Conservation (phyloP, 1,140 invertebrate genomes). For the Chlorops oryzae region DNA sequence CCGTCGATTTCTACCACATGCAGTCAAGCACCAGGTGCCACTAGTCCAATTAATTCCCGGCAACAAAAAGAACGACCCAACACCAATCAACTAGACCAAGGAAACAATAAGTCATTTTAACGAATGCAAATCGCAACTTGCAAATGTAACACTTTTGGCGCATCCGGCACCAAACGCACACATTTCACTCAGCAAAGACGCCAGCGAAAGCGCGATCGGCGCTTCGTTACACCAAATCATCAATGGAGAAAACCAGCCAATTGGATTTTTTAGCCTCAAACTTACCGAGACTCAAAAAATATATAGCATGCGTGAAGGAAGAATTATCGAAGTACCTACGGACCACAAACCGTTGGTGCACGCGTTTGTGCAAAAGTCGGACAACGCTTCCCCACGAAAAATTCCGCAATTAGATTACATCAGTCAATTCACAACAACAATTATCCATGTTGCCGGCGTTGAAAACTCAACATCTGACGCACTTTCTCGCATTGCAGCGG, state of each 20-base stretch:
- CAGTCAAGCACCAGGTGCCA: not conserved
- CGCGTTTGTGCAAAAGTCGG: conserved; percentile 3
- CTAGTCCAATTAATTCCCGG: not conserved
- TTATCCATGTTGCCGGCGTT: too few species aligned
- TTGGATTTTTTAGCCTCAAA: too few species aligned
- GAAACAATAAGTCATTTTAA: not conserved
- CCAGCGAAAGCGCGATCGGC: conserved; percentile 20
- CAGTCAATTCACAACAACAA: too few species aligned
- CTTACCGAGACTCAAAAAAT: conserved; percentile 18
- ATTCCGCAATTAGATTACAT: too few species aligned
- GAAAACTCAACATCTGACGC: too few species aligned
- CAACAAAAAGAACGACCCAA: not conserved
- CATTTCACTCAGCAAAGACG: conserved; percentile 13
- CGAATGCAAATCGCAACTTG: too few species aligned
- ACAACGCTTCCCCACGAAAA: too few species aligned
- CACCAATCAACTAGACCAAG: too few species aligned
- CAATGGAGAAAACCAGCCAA: too few species aligned
- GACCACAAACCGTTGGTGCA: conserved; percentile 50
- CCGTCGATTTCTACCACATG: too few species aligned
- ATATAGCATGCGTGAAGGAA: conserved; percentile 37
- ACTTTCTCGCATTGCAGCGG: too few species aligned
- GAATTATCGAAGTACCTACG: conserved; percentile 34
- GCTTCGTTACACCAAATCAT: conserved; percentile 19
- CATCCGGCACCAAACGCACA: conserved; percentile 1
- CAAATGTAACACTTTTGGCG: not conserved